These are phyloP conservation scores for Lycaon pictus DNA, from an alignment of 2,113 vertebrate genomes.

Conservation along the genomic window DNA sequence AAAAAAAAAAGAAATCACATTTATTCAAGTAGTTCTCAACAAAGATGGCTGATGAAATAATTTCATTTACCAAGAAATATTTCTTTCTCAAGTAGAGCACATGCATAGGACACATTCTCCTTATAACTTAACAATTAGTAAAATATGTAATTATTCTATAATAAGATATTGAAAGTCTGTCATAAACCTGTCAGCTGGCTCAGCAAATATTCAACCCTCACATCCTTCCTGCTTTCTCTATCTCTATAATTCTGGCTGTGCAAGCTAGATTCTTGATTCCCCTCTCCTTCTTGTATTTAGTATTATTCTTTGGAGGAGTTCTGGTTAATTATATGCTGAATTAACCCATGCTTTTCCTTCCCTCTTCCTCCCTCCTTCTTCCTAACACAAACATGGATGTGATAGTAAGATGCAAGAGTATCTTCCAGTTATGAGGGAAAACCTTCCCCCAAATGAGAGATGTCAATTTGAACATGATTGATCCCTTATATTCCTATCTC, in stretches of 20 bases:
- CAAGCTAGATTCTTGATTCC: background rate
- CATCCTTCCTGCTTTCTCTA: background rate
- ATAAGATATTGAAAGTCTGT: background rate
- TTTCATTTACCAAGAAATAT: slow-evolving; percentile 24
- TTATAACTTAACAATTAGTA: background rate
- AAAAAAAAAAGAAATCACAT: slow-evolving; percentile 52
- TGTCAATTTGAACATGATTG: background rate
- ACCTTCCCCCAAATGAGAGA: background rate
- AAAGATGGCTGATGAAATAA: slow-evolving; percentile 20
- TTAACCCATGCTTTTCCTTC: background rate
- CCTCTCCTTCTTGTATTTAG: background rate
- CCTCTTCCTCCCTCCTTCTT: background rate
- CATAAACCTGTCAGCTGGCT: background rate
- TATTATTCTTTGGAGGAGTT: background rate
- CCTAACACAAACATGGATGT: background rate
- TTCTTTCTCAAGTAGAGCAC: background rate
- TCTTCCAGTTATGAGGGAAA: background rate
- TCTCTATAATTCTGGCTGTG: background rate
- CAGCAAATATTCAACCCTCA: background rate
- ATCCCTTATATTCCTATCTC: background rate
- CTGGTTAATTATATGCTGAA: background rate
- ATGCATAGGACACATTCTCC: background rate
- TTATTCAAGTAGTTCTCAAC: slow-evolving; percentile 29
- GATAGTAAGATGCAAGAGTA: background rate
- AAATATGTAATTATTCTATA: background rate